A percentile compares a stretch with the other conserved stretches of the same genome.
These are phyloP conservation scores for Zeuzera pyrina DNA, from an alignment of 2,888 invertebrate species.

Conservation along the genomic window DNA sequence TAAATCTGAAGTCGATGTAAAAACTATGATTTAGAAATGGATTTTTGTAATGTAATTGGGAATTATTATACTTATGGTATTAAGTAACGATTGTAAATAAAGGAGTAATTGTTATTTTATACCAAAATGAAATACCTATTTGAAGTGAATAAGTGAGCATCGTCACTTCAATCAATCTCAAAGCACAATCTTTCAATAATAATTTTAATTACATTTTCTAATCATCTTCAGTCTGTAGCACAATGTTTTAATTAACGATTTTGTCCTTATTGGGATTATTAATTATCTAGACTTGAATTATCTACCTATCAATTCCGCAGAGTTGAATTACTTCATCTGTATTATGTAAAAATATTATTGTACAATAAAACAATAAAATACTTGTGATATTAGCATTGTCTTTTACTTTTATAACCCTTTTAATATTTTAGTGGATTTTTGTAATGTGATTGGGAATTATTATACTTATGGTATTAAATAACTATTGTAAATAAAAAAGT, in stretches of 20 bases:
- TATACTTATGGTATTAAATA: too few species aligned
- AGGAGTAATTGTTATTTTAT: background rate
- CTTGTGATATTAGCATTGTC: slow-evolving; percentile 1
- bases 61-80: too few species aligned
- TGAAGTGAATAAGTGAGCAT: background rate
- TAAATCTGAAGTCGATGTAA: too few species aligned
- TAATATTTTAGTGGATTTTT: background rate
- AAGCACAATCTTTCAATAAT: background rate
- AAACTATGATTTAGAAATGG: too few species aligned
- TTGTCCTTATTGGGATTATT: background rate
- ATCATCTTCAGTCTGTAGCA: background rate
- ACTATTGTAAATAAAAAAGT: too few species aligned
- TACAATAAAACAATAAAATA: background rate
- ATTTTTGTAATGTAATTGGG: too few species aligned
- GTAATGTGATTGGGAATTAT: too few species aligned
- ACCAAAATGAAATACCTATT: background rate
- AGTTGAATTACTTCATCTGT: background rate
- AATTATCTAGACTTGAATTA: too few species aligned
- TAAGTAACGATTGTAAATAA: too few species aligned
- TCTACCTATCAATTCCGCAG: background rate
- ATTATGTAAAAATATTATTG: background rate
- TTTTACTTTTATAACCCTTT: background rate
- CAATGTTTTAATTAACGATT: background rate
- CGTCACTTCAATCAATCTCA: background rate
- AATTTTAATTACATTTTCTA: too few species aligned